Base-by-base conservation (phyloP, 64 coral and sea anemone species). In the Montipora cactus region DNA sequence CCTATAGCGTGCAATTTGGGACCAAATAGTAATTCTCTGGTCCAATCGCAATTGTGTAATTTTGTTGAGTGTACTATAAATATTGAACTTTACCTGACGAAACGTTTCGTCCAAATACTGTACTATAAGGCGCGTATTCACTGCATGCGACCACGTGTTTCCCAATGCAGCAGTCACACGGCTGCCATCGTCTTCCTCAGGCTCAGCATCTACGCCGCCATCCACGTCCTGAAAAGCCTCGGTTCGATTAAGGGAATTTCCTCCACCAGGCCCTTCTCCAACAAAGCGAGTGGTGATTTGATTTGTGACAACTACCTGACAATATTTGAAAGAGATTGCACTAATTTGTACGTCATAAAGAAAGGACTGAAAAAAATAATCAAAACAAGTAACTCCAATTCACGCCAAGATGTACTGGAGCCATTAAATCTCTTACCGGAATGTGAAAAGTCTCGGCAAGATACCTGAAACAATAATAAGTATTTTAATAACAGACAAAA, bases 121-220 rank as follows among this genome's bases (percentile, higher is more conserved):
- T 21, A 98, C 79, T 67, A 93, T 95, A 15, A 98, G 69, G 15
- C 96, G 69, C 11, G 96, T 98, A 76, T 98, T 98, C n/a, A 98
- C 96, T 8, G 96, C 96, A 59, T 98, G 96, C 9, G 96, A 92
- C 96, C 96, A 98, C 67, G 96, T 98, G 90, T 98, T 98, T 76
- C 96, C 96, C 18, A 98, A 71, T n/a, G 96, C 96, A 47, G 96
- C 93, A 0, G 92, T 98, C 90, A 98, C 96, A 25, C 93, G 93
- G 89, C 78, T 87, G 53, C 82, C 74, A 25, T 90, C 90, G 44
- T 95, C 96, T 12, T 95, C 96, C 47, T 89, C 94, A 57, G 58
- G 75, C 21, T 95, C 93, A 47, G 79, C 76, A 49, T 93, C 93
- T 37, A 64, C 90, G 59, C 89, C 86, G 47, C 89, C 86, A 53